A percentile compares a stretch with the other conserved stretches of the same genome.
Evolutionary conservation across 2,888 invertebrate species (phyloP).

Genomic region (Ametastegia equiseti): DNA sequence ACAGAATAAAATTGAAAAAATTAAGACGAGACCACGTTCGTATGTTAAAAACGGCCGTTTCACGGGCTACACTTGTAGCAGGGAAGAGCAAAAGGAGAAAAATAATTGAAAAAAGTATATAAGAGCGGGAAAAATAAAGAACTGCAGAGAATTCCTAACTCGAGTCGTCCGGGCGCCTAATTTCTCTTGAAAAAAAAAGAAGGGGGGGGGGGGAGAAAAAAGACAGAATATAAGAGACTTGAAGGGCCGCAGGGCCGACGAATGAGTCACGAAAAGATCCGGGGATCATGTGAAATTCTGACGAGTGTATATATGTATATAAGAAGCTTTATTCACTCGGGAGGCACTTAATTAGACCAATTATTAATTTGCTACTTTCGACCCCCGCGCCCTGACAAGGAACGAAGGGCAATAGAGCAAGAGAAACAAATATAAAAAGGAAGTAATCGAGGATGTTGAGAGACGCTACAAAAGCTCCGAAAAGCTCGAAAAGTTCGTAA

Average conservation of each 20-base stretch:
- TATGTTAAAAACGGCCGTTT: neutral
- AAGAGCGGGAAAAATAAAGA: neutral
- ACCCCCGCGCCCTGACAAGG: neutral
- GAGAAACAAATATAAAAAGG: neutral
- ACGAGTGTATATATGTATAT: neutral
- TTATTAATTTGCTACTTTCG: neutral
- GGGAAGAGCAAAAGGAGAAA: neutral
- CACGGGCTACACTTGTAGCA: neutral
- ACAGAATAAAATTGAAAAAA: neutral
- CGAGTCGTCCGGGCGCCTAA: constrained; percentile 13
- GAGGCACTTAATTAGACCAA: constrained; percentile 13
- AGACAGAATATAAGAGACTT: neutral
- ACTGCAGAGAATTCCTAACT: neutral
- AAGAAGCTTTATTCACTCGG: neutral
- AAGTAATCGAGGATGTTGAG: neutral
- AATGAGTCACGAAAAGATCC: constrained; percentile 11
- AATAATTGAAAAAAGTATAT: neutral
- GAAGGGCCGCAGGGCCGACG: neutral
- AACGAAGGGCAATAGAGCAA: neutral
- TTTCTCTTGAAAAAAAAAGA: constrained; percentile 24
- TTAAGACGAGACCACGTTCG: neutral
- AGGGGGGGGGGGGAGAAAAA: neutral
- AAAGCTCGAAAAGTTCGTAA: neutral
- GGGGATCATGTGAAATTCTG: constrained; percentile 27
- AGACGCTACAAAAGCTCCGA: neutral